These are phyloP conservation scores for Fundulus diaphanus DNA, from an alignment of 2,797 vertebrate species.

Conservation along the genomic window DNA sequence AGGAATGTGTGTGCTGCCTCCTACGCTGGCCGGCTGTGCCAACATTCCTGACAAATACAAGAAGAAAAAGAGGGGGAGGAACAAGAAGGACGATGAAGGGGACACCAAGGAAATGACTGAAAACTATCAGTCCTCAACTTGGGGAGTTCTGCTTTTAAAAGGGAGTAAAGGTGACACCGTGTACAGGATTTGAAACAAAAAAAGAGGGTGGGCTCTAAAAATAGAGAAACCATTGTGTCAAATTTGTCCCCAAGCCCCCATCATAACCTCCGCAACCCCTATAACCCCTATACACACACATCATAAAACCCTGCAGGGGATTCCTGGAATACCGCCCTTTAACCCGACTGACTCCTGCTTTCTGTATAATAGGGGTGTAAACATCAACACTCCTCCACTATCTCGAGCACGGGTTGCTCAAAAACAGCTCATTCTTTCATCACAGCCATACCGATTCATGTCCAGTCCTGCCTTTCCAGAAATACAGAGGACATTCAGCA, in stretches of 20 bases:
- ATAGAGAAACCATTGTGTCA: conserved; percentile 62
- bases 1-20: conserved; percentile 87
- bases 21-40: conserved; percentile 79
- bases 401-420: neutral
- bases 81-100: conserved; percentile 35
- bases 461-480: conserved; percentile 5
- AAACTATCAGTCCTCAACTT: conserved; percentile 39
- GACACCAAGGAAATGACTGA: conserved; percentile 38
- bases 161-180: conserved; percentile 46
- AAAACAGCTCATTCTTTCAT: conserved; percentile 12
- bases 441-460: conserved; percentile 6
- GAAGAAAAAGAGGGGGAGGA: conserved; percentile 41
- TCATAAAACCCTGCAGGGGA: conserved; percentile 63
- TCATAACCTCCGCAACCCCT: conserved; percentile 60
- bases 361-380: conserved; percentile 38
- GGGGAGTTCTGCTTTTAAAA: conserved; percentile 47
- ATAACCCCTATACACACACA: conserved; percentile 31
- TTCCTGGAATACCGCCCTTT: conserved; percentile 63
- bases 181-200: conserved; percentile 47
- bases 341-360: conserved; percentile 51
- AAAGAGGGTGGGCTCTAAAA: conserved; percentile 42
- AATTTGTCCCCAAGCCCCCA: conserved; percentile 69
- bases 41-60: conserved; percentile 81
- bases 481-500: conserved; percentile 6
- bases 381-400: conserved; percentile 16